A percentile compares a stretch with the other conserved stretches of the same genome.
These are phyloP conservation scores for Phorcus lineatus DNA, from an alignment of 2,888 invertebrate species.

Conservation along the genomic window DNA sequence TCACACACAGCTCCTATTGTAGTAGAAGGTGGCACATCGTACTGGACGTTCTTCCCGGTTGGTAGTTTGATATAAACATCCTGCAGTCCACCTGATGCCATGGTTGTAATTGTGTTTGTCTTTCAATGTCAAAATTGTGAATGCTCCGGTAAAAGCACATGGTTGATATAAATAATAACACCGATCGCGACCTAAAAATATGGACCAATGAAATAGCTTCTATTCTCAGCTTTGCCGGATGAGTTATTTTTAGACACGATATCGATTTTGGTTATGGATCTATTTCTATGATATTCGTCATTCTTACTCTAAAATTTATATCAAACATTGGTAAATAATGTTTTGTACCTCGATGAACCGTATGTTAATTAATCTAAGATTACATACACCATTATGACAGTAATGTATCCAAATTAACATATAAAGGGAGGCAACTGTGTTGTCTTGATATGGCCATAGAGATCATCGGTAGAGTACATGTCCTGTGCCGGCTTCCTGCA, in stretches of 20 bases:
- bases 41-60: slow-evolving; percentile 54
- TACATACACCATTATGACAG: too few relatives aligned
- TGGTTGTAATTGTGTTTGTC: neutral
- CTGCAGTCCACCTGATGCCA: slow-evolving; percentile 49
- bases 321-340: too few relatives aligned
- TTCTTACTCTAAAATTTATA: too few relatives aligned
- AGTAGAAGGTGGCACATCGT: slow-evolving; percentile 43
- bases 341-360: too few relatives aligned
- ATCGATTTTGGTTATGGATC: neutral
- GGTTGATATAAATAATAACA: slow-evolving; percentile 6
- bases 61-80: slow-evolving; percentile 65
- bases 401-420: too few relatives aligned
- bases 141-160: neutral
- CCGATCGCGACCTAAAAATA: slow-evolving; percentile 9
- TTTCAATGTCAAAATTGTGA: neutral
- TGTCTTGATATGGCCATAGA: too few relatives aligned
- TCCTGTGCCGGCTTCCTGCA: too few relatives aligned
- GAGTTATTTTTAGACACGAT: neutral
- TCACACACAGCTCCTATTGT: slow-evolving; percentile 47
- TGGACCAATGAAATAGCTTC: neutral
- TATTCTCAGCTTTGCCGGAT: too few relatives aligned
- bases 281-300: too few relatives aligned
- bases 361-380: too few relatives aligned
- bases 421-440: too few relatives aligned
- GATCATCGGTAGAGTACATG: too few relatives aligned